These are phyloP conservation scores for Bos javanicus DNA, from an alignment of 2,113 vertebrate species.

Conservation along the genomic window DNA sequence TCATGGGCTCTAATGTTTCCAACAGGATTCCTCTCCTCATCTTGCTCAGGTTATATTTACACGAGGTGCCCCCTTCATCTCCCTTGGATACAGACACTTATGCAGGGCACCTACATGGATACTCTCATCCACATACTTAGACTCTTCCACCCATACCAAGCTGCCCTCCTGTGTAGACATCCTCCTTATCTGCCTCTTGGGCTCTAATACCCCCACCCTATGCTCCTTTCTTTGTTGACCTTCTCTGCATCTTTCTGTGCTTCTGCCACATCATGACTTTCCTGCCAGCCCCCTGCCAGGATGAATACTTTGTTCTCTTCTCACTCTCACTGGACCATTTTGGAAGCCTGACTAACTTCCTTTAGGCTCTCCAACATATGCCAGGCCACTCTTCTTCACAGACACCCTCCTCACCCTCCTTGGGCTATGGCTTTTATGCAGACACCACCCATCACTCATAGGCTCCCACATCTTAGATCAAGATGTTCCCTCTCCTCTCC, in stretches of 20 bases:
- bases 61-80: background rate
- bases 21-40: background rate
- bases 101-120: background rate
- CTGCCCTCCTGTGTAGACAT: background rate
- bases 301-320: background rate
- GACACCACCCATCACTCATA: too few species aligned
- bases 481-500: background rate
- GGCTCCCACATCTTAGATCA: background rate
- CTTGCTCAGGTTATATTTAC: background rate
- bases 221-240: background rate
- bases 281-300: background rate
- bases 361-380: background rate
- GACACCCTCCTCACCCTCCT: background rate
- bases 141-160: background rate
- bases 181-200: background rate
- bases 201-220: background rate
- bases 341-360: background rate
- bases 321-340: background rate
- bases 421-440: background rate
- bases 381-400: background rate
- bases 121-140: background rate
- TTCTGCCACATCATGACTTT: background rate
- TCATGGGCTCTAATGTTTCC: background rate
- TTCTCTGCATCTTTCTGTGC: background rate
- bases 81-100: background rate